These are phyloP conservation scores for Bombus sibiricus DNA, from an alignment of 1,140 invertebrate species.

Conservation along the genomic window DNA sequence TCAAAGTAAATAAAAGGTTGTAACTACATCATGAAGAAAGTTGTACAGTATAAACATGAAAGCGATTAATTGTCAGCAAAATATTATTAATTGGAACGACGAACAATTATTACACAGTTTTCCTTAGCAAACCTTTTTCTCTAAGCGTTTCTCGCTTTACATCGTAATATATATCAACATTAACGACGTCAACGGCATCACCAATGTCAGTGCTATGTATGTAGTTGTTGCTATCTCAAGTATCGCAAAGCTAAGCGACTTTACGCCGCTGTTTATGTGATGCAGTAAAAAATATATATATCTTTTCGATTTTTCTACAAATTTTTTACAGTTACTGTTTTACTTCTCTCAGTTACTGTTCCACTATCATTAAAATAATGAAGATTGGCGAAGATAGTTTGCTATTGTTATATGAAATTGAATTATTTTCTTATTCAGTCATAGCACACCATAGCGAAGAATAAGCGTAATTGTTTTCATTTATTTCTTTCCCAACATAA, in stretches of 20 bases:
- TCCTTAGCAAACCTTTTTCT: background rate
- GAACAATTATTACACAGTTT: constrained; percentile 15
- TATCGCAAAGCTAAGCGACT: constrained; percentile 24
- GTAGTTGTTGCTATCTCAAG: too few relatives aligned
- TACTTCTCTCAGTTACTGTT: constrained; percentile 59
- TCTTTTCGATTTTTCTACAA: constrained; percentile 71
- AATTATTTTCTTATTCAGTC: background rate
- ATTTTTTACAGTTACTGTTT: constrained; percentile 65
- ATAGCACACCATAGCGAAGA: background rate
- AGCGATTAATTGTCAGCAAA: constrained; percentile 22
- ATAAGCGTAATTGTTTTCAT: background rate
- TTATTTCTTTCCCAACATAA: background rate
- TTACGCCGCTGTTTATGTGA: constrained; percentile 59
- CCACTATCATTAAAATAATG: constrained; percentile 64
- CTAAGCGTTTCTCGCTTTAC: background rate
- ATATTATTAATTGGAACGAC: background rate
- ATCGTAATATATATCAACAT: background rate
- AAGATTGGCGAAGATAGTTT: constrained; percentile 47
- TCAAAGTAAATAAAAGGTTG: background rate
- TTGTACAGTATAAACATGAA: constrained; percentile 36
- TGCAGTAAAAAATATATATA: constrained; percentile 71
- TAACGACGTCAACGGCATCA: too few relatives aligned
- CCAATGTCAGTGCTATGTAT: background rate
- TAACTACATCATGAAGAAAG: constrained; percentile 12
- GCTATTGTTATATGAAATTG: constrained; percentile 21